Evolutionary conservation across 1,140 invertebrate species (phyloP), one percentile per base, ranked within the genome.

Genomic region (Drosophila punjabiensis): DNA sequence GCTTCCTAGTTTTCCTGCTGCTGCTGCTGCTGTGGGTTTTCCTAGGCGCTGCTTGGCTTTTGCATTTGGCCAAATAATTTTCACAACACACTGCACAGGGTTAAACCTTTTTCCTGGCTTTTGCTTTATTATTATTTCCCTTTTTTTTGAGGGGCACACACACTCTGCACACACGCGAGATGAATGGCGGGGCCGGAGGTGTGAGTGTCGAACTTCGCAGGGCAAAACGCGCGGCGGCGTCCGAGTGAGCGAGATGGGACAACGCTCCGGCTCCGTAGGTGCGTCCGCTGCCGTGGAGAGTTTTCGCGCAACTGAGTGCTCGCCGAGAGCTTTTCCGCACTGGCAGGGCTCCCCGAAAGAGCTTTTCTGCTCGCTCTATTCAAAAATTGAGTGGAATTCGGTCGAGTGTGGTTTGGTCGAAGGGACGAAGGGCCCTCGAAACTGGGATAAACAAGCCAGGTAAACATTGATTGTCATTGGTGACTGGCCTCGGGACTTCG

Each of bases 251-350:
- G 39, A 32, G 28, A 56, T 24, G 69, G 55, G 24, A 81, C 52
- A 43, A 45, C 73, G 20, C 71, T 60, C 53, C 45, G 55, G 41
- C 64, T 50, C 24, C 48, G 61, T 43, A 59, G 18, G 47, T 24
- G 33, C 79, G 80, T 82, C 76, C 79, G 69, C 33, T 52, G 63
- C 39, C 60, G 73, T 76, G 82, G 79, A 90, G 86, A 85, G 79
- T 85, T 90, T 85, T 80, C 81, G 81, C 85, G 82, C 85, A 89
- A 89, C 79, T 85, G 58, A 81, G 65, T 56, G 71, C 68, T 68
- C 47, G 48, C 24, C 32, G 2, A 50, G 33, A 90, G 86, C 81
- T 89, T 89, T 89, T 33, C 63, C 41, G 63, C 50, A 32, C 37
- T 41, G 32, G 24, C 75, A 45, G 53, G 60, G 37, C 52, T 33